Base-by-base conservation (phyloP, 2,113 vertebrate species). In the Poeciliopsis turrubarensis region DNA sequence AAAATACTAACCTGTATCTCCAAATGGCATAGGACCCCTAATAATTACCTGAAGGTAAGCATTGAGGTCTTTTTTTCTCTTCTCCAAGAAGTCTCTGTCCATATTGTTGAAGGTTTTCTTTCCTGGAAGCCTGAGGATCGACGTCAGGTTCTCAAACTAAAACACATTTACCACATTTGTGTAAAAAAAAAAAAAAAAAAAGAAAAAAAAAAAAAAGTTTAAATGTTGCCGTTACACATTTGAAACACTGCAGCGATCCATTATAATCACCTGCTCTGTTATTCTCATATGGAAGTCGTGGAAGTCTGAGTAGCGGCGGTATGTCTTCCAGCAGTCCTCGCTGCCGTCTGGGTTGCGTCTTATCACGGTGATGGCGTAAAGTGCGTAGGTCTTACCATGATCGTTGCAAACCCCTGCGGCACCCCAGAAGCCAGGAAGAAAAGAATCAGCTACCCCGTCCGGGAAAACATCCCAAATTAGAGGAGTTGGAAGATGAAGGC, bases 41-140 rank as follows among this genome's bases (percentile, higher is more conserved):
- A 17, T 9, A 57, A 57, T 63, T 94, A 99, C 98, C 95, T 99
- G 97, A 75, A 99, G 80, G 75, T 95, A 95, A 63, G 97, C 94
- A 90, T 99, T 99, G 88, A 99, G 95, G 92, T 99, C 98, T 77
- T 97, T 99, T 90, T 98, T 99, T 73, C 98, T 96, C 86, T 97
- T 99, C 89, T 98, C 98, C 88, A 99, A 90, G 88, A 99, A 99
- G 67, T 99, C 98, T 94, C 95, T 95, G 92, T 99, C 98, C 98
- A 99, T 99, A 85, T 99, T 99, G 93, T 99, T 99, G 88, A 99
- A 99, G 15, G 98, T 99, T 92, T 97, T 99, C 87, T 99, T 99
- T n/a, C 98, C 98, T 19, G 98, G 98, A 92, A 99, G 96, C 86
- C 96, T 98, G 72, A 99, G 93, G 78, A 95, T 93, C 60, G 94